Base-by-base conservation (phyloP, 2,888 invertebrate genomes). In the Ennomos erosarius region DNA sequence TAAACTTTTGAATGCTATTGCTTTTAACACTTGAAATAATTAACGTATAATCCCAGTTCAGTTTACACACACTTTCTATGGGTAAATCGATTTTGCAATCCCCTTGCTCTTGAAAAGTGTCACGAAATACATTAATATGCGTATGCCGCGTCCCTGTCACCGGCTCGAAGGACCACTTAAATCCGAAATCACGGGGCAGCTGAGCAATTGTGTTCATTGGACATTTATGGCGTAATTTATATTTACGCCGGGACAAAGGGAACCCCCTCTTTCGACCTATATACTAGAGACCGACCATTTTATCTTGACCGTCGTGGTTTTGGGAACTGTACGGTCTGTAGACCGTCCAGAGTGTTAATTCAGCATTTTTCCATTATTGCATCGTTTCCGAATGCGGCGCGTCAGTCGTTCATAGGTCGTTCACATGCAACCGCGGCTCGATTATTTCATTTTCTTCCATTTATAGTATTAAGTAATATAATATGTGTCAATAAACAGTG, bases 201-300 rank as follows among this genome's bases (percentile, higher is more conserved):
- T 71, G 74, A 75, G 73, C 84, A 79, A 84, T 84, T 82, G 84
- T 84, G 82, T 79, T 80, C 81, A 73, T 81, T 74, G 82, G 86
- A 88, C 86, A 81, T 87, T 87, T 87, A 87, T 85, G 76, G 79
- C 73, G 80, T 78, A 79, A 85, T 85, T 84, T 85, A 85, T 85
- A 85, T 85, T 85, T 81, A 85, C 76, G 76, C 67, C 70, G 69
- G 71, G 74, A 72, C 76, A 74, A 79, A 75, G 72, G 70, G 70
- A 68, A 65, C 67, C 71, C 68, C 81, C 74, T 65, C 39, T 54
- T 47, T 54, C 49, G 45, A 52, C 57, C 57, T 51, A 60, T 57
- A 62, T 58, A 53, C 51, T 47, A 38, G 26, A 10, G 38, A 10
- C 49, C 43, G 38, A 38, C 52, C 52, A 58, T 45, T 56, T 35